Conservation (phyloP, 2,888 invertebrate species). For the Agrilus mali region DNA sequence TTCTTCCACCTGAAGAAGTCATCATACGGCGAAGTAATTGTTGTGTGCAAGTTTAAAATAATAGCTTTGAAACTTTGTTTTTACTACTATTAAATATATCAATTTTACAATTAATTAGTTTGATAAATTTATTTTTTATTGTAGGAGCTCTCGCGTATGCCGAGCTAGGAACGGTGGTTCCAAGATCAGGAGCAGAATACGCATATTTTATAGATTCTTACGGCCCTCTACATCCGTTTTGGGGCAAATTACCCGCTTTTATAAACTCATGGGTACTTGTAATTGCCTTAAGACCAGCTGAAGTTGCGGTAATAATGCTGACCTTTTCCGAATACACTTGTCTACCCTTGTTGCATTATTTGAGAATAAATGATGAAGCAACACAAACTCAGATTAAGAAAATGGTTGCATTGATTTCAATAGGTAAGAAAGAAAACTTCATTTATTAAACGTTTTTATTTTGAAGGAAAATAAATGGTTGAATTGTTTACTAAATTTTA, state of each 20-base stretch:
- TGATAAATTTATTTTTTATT: conserved; percentile 17
- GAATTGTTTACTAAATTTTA: too few relatives aligned
- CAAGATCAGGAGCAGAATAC: conserved; percentile 71
- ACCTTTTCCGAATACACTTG: conserved; percentile 66
- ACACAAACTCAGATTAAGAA: conserved; percentile 43
- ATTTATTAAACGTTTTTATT: neutral
- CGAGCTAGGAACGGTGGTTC: conserved; percentile 67
- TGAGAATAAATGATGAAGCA: conserved; percentile 27
- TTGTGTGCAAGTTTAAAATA: too few relatives aligned
- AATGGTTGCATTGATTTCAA: conserved; percentile 47
- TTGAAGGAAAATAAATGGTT: too few relatives aligned
- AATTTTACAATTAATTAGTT: neutral
- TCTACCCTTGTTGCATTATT: conserved; percentile 46
- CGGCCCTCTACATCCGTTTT: conserved; percentile 50
- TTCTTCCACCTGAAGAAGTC: too few relatives aligned
- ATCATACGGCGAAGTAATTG: too few relatives aligned
- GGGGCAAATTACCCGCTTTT: conserved; percentile 63
- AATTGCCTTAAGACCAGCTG: conserved; percentile 60
- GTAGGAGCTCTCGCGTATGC: conserved; percentile 68
- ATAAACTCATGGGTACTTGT: conserved; percentile 68
- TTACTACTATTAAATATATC: too few relatives aligned
- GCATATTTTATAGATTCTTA: conserved; percentile 66
- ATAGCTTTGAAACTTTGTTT: too few relatives aligned
- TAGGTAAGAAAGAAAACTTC: conserved; percentile 39
- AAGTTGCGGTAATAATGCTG: conserved; percentile 62